A percentile compares a stretch with the other conserved stretches of the same genome.
Evolutionary conservation across 2,797 vertebrate genomes (phyloP).

Genomic region (Acanthiza pusilla): DNA sequence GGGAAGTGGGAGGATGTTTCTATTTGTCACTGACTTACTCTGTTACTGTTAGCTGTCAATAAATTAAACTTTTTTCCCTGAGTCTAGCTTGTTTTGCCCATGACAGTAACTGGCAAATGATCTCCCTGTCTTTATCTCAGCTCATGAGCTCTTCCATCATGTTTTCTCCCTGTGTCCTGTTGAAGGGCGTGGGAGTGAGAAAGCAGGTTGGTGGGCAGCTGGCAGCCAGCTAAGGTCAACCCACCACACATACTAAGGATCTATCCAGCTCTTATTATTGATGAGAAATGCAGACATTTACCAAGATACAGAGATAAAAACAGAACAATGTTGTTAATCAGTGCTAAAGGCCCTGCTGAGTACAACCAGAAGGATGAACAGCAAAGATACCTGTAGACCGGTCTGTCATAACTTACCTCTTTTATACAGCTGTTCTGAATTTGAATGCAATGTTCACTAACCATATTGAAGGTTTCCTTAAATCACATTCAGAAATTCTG

Average conservation of each 20-base stretch:
- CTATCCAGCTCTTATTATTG: background rate
- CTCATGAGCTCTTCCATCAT: background rate
- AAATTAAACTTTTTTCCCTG: background rate
- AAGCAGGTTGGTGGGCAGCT: background rate
- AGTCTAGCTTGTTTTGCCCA: background rate
- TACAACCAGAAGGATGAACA: background rate
- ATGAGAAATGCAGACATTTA: fast-evolving
- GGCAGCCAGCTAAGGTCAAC: background rate
- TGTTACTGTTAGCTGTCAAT: background rate
- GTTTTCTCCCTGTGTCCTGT: background rate
- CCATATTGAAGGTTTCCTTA: background rate
- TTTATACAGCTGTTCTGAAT: background rate
- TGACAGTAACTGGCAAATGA: background rate
- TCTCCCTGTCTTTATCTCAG: background rate
- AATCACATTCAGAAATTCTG: background rate
- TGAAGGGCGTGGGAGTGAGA: background rate
- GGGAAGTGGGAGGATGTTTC: background rate
- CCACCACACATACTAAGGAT: background rate
- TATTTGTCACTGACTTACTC: background rate
- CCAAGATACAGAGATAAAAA: background rate
- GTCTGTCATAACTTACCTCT: background rate
- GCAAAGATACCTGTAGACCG: background rate
- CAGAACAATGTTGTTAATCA: background rate
- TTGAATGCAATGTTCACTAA: background rate
- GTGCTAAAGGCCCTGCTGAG: background rate